Conservation (phyloP, 2,888 invertebrate species). For the Rhingia rostrata region DNA sequence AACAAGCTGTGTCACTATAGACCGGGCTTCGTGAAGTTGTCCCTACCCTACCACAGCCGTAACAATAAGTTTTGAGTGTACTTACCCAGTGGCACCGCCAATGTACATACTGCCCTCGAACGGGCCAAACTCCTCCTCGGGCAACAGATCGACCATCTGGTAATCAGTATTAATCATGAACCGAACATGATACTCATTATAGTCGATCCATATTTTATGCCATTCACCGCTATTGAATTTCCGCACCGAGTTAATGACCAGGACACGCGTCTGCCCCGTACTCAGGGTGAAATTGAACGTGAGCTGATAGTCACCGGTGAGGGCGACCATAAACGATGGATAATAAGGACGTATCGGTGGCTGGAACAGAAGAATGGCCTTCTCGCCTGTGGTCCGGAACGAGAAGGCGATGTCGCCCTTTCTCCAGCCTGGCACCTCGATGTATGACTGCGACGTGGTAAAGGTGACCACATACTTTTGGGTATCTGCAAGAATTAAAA, state of each 20-base stretch:
- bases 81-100: constrained; percentile 95
- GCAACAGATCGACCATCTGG: constrained; percentile 92
- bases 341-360: constrained; percentile 94
- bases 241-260: constrained; percentile 91
- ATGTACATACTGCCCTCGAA: constrained; percentile 97
- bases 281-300: constrained; percentile 95
- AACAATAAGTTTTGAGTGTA: constrained; percentile 76
- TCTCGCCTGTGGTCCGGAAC: constrained; percentile 95
- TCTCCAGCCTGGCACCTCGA: constrained; percentile 96
- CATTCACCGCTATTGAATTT: constrained; percentile 96
- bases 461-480: constrained; percentile 97
- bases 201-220: constrained; percentile 98
- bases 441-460: constrained; percentile 95
- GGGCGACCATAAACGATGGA: constrained; percentile 95
- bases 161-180: constrained; percentile 96
- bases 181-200: constrained; percentile 95
- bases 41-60: background rate
- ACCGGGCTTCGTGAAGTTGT: no score
- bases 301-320: constrained; percentile 93
- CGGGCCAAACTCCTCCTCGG: constrained; percentile 94
- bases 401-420: constrained; percentile 96
- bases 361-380: constrained; percentile 94
- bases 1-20: constrained; percentile 17
- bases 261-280: constrained; percentile 91
- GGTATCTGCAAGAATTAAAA: constrained; percentile 86